Evolutionary conservation across 2,888 invertebrate species (phyloP), one percentile per base, ranked within the genome.

Genomic region (Macrosoma leucophasiata): DNA sequence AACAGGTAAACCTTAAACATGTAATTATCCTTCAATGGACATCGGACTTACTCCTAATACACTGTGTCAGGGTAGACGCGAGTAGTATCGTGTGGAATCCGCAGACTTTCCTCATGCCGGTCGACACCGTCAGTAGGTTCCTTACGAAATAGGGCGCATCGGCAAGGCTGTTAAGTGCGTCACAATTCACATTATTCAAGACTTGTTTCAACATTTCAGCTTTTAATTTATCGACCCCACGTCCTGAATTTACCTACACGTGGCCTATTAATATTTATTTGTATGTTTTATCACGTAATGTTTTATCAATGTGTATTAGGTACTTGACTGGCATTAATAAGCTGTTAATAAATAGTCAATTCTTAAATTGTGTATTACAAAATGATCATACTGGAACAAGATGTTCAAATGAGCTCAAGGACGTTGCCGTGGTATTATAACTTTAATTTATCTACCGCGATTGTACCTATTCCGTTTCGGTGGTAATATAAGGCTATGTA

Each of bases 81-180:
- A 10, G 19, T 37, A 29, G 35, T 36, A 36, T 22, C 20, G 39
- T 45, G 39, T 30, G 18, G 33, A 33, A 28, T 25, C 23, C 24
- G 27, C 32, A 30, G 38, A 42, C 41, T 48, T 47, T 43, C 45
- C 45, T 43, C 31, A 19, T 39, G 30, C 7, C 21, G 28, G 4
- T 7, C 26, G 15, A 12, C 30, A 8, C 12, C 17, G 13, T 20
- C 12, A 17, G n/a, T 14, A 41, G 48, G n/a, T n/a, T n/a, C n/a
- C n/a, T 73, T 71, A 70, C 63, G 64, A 77, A 75, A 76, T 69
- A 65, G 62, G 61, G 63, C 70, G 68, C 66, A 68, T 68, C 48
- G 48, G 50, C 77, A 74, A 81, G 81, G 81, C 70, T 75, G 62
- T 39, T 46, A 52, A 47, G 67, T 73, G 68, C 81, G 81, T 82